Conservation (phyloP, 2,113 vertebrate species). For the Pipra filicauda region DNA sequence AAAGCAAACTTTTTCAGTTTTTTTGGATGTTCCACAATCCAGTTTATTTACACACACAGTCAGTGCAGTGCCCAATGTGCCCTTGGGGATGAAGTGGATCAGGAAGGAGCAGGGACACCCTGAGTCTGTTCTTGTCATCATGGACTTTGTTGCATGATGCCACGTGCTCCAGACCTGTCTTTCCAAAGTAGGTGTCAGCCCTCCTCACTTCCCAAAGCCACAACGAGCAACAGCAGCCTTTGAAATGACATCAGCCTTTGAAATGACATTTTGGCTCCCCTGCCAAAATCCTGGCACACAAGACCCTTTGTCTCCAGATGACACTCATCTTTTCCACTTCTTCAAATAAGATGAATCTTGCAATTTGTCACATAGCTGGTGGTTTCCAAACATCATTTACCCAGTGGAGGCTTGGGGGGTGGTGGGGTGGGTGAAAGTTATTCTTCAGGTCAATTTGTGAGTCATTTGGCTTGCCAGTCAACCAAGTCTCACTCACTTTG, state of each 20-base stretch:
- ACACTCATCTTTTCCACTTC: slow-evolving; percentile 11
- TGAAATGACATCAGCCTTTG: background rate
- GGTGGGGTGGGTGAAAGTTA: background rate
- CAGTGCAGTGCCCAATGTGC: rapidly evolving
- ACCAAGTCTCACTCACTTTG: slow-evolving; percentile 7
- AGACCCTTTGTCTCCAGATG: background rate
- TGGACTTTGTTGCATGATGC: background rate
- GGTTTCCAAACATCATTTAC: slow-evolving; percentile 9
- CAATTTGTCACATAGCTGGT: background rate
- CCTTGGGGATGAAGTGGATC: background rate
- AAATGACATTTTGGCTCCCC: background rate
- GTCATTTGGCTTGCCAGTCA: slow-evolving; percentile 51
- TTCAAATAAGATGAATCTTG: background rate
- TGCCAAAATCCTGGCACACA: background rate
- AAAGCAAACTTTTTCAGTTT: background rate
- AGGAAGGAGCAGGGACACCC: background rate
- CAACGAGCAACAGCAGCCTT: background rate
- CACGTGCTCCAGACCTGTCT: background rate
- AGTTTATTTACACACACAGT: rapidly evolving
- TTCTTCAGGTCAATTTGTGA: slow-evolving; percentile 24
- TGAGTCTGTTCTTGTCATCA: rapidly evolving
- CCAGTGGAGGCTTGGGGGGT: background rate
- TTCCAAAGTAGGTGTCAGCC: background rate
- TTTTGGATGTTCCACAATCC: background rate
- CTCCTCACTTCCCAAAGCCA: background rate